A percentile compares a stretch with the other conserved stretches of the same genome.
phyloP scores from a whole-genome alignment of 2,888 invertebrate genomes.

The Volucella bombylans region DNA sequence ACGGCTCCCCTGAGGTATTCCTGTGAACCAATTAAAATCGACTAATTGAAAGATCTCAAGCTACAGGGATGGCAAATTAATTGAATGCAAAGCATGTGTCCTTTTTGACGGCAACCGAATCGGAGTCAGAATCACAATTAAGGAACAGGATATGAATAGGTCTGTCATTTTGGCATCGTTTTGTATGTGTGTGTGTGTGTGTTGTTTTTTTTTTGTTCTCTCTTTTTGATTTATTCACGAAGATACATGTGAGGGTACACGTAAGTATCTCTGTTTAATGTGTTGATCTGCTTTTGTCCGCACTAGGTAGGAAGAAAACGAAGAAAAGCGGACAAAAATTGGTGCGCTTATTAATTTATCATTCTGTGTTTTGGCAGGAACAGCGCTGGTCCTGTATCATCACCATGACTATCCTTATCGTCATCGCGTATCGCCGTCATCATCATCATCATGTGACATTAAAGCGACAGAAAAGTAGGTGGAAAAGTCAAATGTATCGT shows the following conservation, averaged over 20 bases:
- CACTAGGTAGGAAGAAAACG: neutral
- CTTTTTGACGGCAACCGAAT: neutral
- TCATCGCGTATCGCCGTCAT: conserved; percentile 16
- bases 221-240: conserved; percentile 32
- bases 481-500: conserved; percentile 70
- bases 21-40: conserved; percentile 27
- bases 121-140: neutral
- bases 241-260: no score
- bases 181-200: no score
- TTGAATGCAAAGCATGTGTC: conserved; percentile 20
- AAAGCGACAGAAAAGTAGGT: conserved; percentile 56
- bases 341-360: conserved; percentile 31
- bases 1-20: neutral
- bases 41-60: conserved; percentile 41
- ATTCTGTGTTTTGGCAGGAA: neutral
- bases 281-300: conserved; percentile 11
- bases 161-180: neutral
- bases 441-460: conserved; percentile 41
- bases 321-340: conserved; percentile 1
- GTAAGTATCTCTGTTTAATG: conserved; percentile 18
- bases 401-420: neutral
- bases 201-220: neutral
- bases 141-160: neutral
- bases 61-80: conserved; percentile 25
- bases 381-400: neutral